Conservation (phyloP, 2,888 invertebrate species). For the Aphrophora alni region DNA sequence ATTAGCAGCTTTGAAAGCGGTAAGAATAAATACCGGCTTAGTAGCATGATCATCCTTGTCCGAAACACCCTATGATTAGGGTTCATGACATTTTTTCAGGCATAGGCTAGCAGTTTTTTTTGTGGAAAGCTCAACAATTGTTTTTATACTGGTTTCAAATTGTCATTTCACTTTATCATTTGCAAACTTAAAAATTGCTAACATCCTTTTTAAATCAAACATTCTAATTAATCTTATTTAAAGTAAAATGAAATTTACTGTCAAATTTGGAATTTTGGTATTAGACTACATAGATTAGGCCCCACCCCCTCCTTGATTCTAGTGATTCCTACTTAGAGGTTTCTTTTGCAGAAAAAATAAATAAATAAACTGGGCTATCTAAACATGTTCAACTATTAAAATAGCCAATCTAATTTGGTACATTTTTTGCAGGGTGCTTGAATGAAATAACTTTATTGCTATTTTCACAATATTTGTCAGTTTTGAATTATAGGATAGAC, state of each 20-base stretch:
- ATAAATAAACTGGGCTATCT: too few relatives aligned
- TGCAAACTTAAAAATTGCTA: background rate
- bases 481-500: too few relatives aligned
- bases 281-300: slow-evolving; percentile 10
- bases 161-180: background rate
- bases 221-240: too few relatives aligned
- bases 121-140: background rate
- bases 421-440: too few relatives aligned
- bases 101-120: background rate
- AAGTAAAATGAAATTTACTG: too few relatives aligned
- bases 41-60: slow-evolving; percentile 36
- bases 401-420: too few relatives aligned
- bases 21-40: slow-evolving; percentile 60
- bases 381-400: too few relatives aligned
- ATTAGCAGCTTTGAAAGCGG: slow-evolving; percentile 95
- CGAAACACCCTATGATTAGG: slow-evolving; percentile 2
- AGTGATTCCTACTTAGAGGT: background rate
- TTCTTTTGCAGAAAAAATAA: too few relatives aligned
- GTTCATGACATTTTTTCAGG: background rate
- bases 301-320: slow-evolving; percentile 27
- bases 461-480: too few relatives aligned
- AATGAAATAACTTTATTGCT: too few relatives aligned
- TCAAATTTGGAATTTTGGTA: background rate
- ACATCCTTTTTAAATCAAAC: background rate
- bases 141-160: background rate